Evolutionary conservation across 1,140 invertebrate genomes (phyloP), one percentile per base, ranked within the genome.

Genomic region (Drosophila suzukii): DNA sequence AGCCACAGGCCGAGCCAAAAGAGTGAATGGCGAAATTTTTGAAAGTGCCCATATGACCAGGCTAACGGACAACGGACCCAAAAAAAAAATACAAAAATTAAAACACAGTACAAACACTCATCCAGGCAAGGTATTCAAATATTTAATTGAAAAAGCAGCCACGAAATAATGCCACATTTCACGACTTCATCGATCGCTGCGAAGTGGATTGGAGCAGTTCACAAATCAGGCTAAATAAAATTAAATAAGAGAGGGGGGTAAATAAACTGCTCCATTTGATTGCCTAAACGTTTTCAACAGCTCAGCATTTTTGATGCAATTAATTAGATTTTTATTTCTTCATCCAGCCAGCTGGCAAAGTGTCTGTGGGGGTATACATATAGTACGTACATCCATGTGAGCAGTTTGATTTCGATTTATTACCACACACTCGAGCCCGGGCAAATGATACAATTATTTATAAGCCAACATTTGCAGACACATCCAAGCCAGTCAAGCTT

Each of bases 281-380:
- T 89, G 84, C 84, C 83, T 89, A 89, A 88, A 88, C 83, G 83
- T 70, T 83, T 72, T 78, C 75, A 83, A 83, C 80, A 83, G 80
- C 80, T 83, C 80, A 82, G 80, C 80, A 82, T 62, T 79, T 84
- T 84, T 78, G 61, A 72, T 78, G 84, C 84, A 90, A 89, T 89
- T 89, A 89, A 89, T 89, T 89, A 84, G 76, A 81, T 66, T 90
- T 89, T 89, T 84, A 89, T 84, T 84, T 89, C 84, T 89, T 89
- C 81, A 89, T 89, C 68, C 68, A 72, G 59, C 24, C 65, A 55
- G 43, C 50, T 43, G 65, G 43, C 15, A 56, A 24, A 36, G 15
- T 41, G 43, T 51, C 24, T 56, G 59, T 59, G 12, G 50, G 49
- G 47, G 46, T 72, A 41, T 44, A 20, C 15, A 17, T 24, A 17